Conservation (phyloP, 2,888 invertebrate species). For the Automeris io region DNA sequence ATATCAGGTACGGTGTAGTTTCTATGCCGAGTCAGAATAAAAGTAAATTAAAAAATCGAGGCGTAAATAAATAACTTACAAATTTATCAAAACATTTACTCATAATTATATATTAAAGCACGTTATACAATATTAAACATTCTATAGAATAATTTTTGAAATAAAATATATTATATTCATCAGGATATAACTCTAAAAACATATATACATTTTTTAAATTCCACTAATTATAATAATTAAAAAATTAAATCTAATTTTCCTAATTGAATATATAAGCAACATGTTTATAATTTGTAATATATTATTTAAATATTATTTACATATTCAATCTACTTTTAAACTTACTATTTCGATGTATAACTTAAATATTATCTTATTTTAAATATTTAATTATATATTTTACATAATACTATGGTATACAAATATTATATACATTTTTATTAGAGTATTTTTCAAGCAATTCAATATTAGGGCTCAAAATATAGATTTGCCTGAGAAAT, state of each 20-base stretch:
- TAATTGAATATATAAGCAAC: neutral
- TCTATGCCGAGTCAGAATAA: no score
- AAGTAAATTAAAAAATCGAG: neutral
- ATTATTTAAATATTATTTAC: neutral
- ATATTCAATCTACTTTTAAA: neutral
- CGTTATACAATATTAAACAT: neutral
- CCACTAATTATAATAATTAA: neutral
- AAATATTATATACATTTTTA: neutral
- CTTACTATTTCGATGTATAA: neutral
- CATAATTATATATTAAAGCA: neutral
- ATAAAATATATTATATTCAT: no score
- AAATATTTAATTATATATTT: no score
- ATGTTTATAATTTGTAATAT: neutral
- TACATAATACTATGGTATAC: neutral
- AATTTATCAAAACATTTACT: neutral
- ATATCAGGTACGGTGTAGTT: neutral
- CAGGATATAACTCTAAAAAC: no score
- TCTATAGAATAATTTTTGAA: neutral
- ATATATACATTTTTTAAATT: neutral
- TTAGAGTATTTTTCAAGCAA: neutral
- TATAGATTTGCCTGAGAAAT: constrained; percentile 1
- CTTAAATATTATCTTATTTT: neutral
- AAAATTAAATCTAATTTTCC: neutral
- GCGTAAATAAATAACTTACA: neutral
- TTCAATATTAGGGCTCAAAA: constrained; percentile 2